phyloP scores from a whole-genome alignment of 2,888 invertebrate genomes.

The Ochropacha duplaris region DNA sequence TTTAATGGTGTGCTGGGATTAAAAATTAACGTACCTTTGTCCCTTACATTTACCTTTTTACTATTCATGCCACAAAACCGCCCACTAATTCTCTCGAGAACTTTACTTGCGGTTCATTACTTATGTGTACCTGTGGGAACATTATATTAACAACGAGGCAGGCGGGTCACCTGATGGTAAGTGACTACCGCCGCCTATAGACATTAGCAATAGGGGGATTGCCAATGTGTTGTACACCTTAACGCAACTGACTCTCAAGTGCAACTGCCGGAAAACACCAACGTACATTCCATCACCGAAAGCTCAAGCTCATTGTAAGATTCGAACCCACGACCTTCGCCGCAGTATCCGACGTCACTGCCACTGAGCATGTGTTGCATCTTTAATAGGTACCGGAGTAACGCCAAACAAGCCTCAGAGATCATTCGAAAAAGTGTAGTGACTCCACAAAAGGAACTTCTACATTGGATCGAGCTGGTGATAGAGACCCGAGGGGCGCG shows the following conservation, averaged over 20 bases:
- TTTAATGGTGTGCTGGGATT: neutral
- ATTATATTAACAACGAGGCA: too few species aligned
- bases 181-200: too few species aligned
- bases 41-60: neutral
- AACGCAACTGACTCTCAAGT: too few species aligned
- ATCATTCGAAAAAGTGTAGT: slow-evolving; percentile 33
- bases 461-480: slow-evolving; percentile 47
- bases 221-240: too few species aligned
- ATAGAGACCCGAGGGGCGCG: slow-evolving; percentile 36
- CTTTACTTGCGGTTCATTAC: neutral
- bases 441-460: slow-evolving; percentile 38
- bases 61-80: neutral
- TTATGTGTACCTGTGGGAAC: neutral
- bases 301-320: too few species aligned
- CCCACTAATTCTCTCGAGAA: neutral
- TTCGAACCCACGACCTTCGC: too few species aligned
- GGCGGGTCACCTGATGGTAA: too few species aligned
- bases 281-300: too few species aligned
- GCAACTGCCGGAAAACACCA: too few species aligned
- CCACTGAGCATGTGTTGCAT: slow-evolving; percentile 4
- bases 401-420: slow-evolving; percentile 34
- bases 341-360: neutral
- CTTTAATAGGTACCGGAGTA: slow-evolving; percentile 37
- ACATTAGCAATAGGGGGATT: too few species aligned
- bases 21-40: neutral